Evolutionary conservation across 2,797 vertebrate genomes (phyloP).

Genomic region (Ispidina picta): DNA sequence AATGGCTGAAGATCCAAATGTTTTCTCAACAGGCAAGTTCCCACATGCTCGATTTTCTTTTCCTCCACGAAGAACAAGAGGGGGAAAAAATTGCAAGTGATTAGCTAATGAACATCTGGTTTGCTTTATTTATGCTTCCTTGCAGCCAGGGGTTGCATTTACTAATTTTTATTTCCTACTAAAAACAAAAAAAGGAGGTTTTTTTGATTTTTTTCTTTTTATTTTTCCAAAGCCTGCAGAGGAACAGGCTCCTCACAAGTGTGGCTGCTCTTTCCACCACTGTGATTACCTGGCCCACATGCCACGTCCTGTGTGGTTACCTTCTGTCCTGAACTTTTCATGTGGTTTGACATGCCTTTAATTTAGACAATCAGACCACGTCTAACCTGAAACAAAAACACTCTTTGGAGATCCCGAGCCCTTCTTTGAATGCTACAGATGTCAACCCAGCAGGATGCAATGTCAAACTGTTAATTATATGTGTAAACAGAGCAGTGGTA

Average conservation of each 20-base stretch:
- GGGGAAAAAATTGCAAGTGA: slow-evolving; percentile 38
- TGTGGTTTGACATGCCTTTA: slow-evolving; percentile 75
- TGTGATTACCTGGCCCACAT: slow-evolving; percentile 62
- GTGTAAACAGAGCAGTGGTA: slow-evolving; percentile 46
- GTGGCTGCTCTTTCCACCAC: slow-evolving; percentile 29
- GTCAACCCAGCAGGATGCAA: slow-evolving; percentile 43
- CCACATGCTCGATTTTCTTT: slow-evolving; percentile 56
- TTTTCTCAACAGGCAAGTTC: slow-evolving; percentile 66
- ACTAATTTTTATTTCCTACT: slow-evolving; percentile 63
- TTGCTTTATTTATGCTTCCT: slow-evolving; percentile 56
- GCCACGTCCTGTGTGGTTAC: slow-evolving; percentile 74
- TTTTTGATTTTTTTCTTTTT: not conserved
- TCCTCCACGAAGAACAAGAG: slow-evolving; percentile 46
- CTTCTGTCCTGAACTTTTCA: slow-evolving; percentile 65
- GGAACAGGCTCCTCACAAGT: slow-evolving; percentile 33
- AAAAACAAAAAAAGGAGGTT: slow-evolving; percentile 8
- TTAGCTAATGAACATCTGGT: slow-evolving; percentile 63
- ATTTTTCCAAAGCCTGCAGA: not conserved
- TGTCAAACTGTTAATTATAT: slow-evolving; percentile 68
- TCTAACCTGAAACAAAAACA: slow-evolving; percentile 68
- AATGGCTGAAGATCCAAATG: slow-evolving; percentile 63
- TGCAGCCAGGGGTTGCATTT: slow-evolving; percentile 46
- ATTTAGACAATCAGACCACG: slow-evolving; percentile 68
- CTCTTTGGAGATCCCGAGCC: slow-evolving; percentile 53
- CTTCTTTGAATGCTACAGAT: slow-evolving; percentile 60